These are phyloP conservation scores for Tupaia chinensis DNA, from an alignment of 2,113 vertebrate genomes.

Conservation along the genomic window DNA sequence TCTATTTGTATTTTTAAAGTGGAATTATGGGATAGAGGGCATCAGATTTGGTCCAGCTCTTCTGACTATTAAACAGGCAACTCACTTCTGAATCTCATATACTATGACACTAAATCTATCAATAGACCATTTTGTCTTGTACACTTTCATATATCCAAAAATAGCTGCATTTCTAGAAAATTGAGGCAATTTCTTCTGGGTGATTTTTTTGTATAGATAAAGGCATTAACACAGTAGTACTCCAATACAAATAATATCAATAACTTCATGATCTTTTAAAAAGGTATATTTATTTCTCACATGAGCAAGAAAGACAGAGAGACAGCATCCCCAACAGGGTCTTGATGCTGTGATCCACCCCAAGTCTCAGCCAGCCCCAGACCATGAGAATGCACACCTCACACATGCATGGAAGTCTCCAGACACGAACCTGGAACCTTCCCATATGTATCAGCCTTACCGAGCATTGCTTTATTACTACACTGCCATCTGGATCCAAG, in stretches of 20 bases:
- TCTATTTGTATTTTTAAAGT: neutral
- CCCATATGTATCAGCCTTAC: no score
- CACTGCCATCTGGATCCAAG: no score
- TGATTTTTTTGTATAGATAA: neutral
- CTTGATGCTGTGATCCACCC: no score
- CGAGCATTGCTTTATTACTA: no score
- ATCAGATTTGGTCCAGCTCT: neutral
- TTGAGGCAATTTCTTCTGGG: neutral
- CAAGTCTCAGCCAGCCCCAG: no score
- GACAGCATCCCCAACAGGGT: no score
- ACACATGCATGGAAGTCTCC: no score
- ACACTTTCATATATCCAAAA: neutral
- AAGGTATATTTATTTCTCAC: no score
- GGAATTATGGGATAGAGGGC: constrained; percentile 7
- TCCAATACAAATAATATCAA: neutral
- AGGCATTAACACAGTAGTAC: neutral
- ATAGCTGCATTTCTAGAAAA: neutral
- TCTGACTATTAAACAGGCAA: neutral
- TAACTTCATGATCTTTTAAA: neutral
- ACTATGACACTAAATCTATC: neutral
- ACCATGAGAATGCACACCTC: no score
- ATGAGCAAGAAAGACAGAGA: no score
- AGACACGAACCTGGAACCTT: no score
- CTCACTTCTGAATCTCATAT: neutral
- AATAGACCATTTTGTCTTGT: neutral